Evolutionary conservation across 2,113 vertebrate species (phyloP), one percentile per base, ranked within the genome.

Genomic region (Scatophagus argus): DNA sequence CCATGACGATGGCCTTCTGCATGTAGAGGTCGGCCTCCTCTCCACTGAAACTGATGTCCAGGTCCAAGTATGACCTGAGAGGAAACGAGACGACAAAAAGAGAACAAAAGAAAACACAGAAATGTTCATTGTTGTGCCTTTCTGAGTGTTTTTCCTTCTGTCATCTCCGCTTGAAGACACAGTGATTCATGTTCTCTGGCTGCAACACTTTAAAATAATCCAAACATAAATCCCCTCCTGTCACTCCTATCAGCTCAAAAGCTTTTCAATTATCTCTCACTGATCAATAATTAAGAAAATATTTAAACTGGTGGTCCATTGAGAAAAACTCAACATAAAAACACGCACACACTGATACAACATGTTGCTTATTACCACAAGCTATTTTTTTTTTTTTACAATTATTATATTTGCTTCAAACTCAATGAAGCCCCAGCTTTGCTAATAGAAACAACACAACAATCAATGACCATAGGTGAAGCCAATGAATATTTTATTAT

Each of bases 1-100:
- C 16, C 13, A 90, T 84, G 47, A 91, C 75, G 12, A 96, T 92
- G 14, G 91, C 88, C 86, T 92, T 95, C 79, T 93, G 92, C 17
- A 95, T 94, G 62, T 92, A 87, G 34, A 62, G 82, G 29, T 96
- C 94, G 2, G 93, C 92, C 86, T 96, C 94, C 77, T 96, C 96
- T 11, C 87, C 93, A 10, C 94, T 93, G 85, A 98, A 91, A 75
- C 93, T 93, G 88, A 96, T 91, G 61, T 97, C 94, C 65, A 93
- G 66, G 11, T 96, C 96, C 87, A 96, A 87, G 69, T 96, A 97
- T 11, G 88, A 87, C 90, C 97, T 98, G 89, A 34, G 17, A 54
- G 31, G 23, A 25, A 56, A 43, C 1, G 4, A 74, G 38, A 39
- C 17, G 38, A 66, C 19, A 69, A 70, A 36, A 38, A 68, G 14